Conservation (phyloP, 2,113 vertebrate genomes). For the Colinus virginianus region DNA sequence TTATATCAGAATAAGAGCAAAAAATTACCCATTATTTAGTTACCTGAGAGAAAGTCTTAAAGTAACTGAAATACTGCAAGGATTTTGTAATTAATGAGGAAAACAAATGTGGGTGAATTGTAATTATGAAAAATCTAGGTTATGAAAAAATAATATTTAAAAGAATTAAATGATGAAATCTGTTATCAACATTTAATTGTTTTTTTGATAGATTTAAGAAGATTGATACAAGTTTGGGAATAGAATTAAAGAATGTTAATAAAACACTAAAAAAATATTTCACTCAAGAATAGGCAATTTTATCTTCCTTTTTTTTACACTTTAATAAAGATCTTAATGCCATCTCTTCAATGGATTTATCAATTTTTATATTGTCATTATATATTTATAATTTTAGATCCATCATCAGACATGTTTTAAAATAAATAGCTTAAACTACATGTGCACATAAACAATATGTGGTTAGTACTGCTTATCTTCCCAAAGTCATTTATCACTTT, state of each 20-base stretch:
- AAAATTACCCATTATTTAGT: conserved; percentile 27
- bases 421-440: not conserved
- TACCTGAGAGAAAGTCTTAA: conserved; percentile 17
- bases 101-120: conserved; percentile 2
- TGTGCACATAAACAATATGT: not conserved
- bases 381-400: not conserved
- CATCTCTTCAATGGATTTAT: not conserved
- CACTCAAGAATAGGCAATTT: not conserved
- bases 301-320: not conserved
- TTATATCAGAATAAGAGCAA: conserved; percentile 25
- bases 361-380: not conserved
- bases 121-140: conserved; percentile 44
- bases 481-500: not conserved
- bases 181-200: conserved; percentile 20
- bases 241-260: conserved; percentile 22
- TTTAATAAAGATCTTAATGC: not conserved
- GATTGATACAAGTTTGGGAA: conserved; percentile 14
- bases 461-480: not conserved
- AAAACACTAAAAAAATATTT: not conserved
- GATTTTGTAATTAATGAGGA: conserved; percentile 16
- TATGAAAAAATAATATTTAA: conserved; percentile 32
- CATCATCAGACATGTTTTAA: not conserved
- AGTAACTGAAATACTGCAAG: not conserved
- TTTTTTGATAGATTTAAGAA: conserved; percentile 40
- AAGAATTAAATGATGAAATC: conserved; percentile 30